A percentile compares a stretch with the other conserved stretches of the same genome.
Conservation (phyloP, 2,113 vertebrate species). For the Oostethus manadensis region DNA sequence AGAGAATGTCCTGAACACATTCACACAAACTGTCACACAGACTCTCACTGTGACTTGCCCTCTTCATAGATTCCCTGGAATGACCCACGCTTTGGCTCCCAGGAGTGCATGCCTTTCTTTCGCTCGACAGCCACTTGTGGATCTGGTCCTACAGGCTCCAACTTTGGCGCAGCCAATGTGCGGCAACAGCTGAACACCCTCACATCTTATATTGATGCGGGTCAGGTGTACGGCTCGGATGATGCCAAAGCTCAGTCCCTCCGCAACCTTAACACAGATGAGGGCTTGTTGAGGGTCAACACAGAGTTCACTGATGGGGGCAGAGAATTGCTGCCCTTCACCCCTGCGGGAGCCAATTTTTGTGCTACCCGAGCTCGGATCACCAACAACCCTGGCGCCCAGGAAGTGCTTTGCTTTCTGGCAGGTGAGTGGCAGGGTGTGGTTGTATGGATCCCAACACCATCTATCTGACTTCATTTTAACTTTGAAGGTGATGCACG, state of each 20-base stretch:
- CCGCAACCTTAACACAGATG: slow-evolving; percentile 45
- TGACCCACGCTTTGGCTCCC: slow-evolving; percentile 63
- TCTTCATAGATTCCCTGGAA: slow-evolving; percentile 71
- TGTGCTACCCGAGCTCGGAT: slow-evolving; percentile 53
- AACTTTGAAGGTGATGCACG: slow-evolving; percentile 61
- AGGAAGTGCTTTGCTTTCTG: slow-evolving; percentile 66
- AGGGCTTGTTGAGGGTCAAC: slow-evolving; percentile 67
- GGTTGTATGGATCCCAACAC: background rate
- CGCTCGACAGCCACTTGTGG: slow-evolving; percentile 74
- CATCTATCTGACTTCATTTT: background rate
- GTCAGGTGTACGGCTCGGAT: slow-evolving; percentile 68
- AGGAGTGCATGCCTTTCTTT: slow-evolving; percentile 77
- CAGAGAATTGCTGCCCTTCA: slow-evolving; percentile 68
- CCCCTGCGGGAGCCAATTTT: slow-evolving; percentile 16
- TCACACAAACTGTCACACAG: background rate
- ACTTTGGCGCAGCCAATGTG: slow-evolving; percentile 40
- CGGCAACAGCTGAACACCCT: slow-evolving; percentile 71
- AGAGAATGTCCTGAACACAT: background rate
- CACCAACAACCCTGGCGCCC: slow-evolving; percentile 10
- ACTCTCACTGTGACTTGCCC: background rate
- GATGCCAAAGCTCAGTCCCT: slow-evolving; percentile 41
- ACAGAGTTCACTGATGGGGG: slow-evolving; percentile 44
- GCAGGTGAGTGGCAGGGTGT: slow-evolving; percentile 56
- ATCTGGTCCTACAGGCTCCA: slow-evolving; percentile 26
- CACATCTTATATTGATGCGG: slow-evolving; percentile 66